These are phyloP conservation scores for Pocillopora damicornis DNA, from an alignment of 64 coral and sea anemone species.

Conservation along the genomic window DNA sequence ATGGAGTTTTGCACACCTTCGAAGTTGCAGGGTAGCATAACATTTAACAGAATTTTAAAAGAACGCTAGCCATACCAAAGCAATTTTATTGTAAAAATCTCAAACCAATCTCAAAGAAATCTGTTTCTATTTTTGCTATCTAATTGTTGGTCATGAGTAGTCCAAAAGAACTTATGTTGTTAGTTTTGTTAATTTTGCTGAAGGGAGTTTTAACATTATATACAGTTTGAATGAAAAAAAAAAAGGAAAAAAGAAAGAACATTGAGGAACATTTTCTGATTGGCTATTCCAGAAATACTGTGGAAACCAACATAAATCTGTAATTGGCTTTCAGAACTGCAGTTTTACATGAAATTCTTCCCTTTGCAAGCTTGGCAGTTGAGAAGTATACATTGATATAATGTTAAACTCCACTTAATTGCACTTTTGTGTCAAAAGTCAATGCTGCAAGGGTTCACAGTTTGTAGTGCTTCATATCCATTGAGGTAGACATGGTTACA, in stretches of 20 bases:
- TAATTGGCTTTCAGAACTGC: background rate
- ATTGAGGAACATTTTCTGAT: background rate
- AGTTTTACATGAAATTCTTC: background rate
- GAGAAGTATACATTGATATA: background rate
- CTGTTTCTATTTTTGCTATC: background rate
- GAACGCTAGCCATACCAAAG: background rate
- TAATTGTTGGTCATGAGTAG: background rate
- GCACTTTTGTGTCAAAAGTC: background rate
- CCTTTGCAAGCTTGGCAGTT: background rate
- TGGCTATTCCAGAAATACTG: background rate
- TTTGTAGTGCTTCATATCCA: background rate
- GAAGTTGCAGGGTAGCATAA: slow-evolving; percentile 46
- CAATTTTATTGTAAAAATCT: background rate
- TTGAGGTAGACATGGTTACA: slow-evolving; percentile 2
- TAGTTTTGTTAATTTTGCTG: background rate
- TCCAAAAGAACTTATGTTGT: background rate
- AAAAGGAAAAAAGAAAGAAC: background rate
- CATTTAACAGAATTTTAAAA: slow-evolving; percentile 11
- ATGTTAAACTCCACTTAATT: slow-evolving; percentile 2
- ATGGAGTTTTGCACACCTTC: slow-evolving; percentile 38
- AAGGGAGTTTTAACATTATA: background rate
- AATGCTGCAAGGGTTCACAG: background rate
- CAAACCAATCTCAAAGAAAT: too few relatives aligned
- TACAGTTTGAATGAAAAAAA: background rate
- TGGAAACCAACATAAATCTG: too few relatives aligned